phyloP scores from a whole-genome alignment of 2,888 invertebrate genomes.

The Onchidella celtica region DNA sequence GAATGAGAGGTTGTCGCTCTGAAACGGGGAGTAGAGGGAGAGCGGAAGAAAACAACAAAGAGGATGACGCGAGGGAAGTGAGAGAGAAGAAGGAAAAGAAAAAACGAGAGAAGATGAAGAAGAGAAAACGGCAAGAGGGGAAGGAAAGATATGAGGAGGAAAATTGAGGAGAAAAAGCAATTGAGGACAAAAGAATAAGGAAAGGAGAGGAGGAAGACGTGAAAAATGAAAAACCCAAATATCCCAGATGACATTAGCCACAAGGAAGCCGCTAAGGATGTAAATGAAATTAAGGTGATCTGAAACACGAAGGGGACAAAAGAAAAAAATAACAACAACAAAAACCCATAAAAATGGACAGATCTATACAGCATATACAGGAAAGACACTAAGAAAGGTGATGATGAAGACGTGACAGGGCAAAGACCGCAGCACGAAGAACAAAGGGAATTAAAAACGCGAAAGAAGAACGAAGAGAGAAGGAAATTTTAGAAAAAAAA shows the following conservation, averaged over 20 bases:
- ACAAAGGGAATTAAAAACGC: conserved; percentile 26
- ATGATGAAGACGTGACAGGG: background rate
- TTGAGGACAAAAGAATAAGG: background rate
- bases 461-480: background rate
- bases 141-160: too few species aligned
- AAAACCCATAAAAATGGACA: too few species aligned
- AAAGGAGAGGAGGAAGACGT: background rate
- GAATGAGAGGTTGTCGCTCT: too few species aligned
- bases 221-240: too few species aligned
- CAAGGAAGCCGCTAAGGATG: too few species aligned
- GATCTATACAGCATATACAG: too few species aligned
- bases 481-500: background rate
- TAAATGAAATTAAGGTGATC: too few species aligned
- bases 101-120: background rate
- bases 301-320: too few species aligned
- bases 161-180: background rate
- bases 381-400: too few species aligned
- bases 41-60: conserved; percentile 18
- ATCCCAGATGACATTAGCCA: too few species aligned
- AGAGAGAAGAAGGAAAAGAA: background rate
- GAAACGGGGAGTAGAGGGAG: conserved; percentile 8
- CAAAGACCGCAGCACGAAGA: background rate
- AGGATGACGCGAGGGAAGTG: conserved; percentile 19
- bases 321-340: too few species aligned
- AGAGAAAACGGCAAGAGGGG: background rate